These are phyloP conservation scores for Tillus elongatus DNA, from an alignment of 2,888 invertebrate genomes.

Conservation along the genomic window DNA sequence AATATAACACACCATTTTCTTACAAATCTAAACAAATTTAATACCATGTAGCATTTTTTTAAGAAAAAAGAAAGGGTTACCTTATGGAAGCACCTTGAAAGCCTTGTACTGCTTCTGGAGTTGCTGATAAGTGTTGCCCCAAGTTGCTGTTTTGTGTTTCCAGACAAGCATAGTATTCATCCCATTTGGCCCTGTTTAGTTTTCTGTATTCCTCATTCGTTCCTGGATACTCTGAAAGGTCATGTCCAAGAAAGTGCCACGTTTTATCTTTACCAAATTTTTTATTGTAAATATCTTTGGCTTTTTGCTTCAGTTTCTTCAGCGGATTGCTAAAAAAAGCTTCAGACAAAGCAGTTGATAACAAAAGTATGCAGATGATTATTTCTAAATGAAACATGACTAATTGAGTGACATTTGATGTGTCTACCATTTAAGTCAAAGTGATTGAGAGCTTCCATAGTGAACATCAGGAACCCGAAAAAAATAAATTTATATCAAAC, in stretches of 20 bases:
- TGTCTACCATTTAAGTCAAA: no score
- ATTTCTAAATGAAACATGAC: not conserved
- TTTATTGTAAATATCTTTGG: slow-evolving; percentile 33
- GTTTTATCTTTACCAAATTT: slow-evolving; percentile 33
- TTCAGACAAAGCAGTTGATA: slow-evolving; percentile 3
- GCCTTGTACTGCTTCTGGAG: slow-evolving; percentile 36
- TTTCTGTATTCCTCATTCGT: slow-evolving; percentile 36
- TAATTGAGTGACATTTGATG: no score
- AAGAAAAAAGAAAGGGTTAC: no score
- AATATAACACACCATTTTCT: no score
- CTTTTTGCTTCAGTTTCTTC: slow-evolving; percentile 34
- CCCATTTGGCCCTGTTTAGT: slow-evolving; percentile 43
- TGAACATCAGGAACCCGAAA: no score
- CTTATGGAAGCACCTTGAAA: slow-evolving; percentile 44
- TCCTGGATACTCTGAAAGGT: slow-evolving; percentile 43
- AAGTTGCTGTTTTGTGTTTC: slow-evolving; percentile 33
- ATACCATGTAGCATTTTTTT: no score
- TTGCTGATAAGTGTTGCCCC: slow-evolving; percentile 34
- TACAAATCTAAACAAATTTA: no score
- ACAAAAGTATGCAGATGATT: not conserved
- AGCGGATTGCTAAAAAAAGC: slow-evolving; percentile 20
- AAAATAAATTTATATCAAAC: no score
- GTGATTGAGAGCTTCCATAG: no score
- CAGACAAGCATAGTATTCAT: slow-evolving; percentile 48
- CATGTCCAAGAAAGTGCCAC: slow-evolving; percentile 35